Evolutionary conservation across 1,140 invertebrate genomes (phyloP), one percentile per base, ranked within the genome.

Genomic region (Brachionus angularis): DNA sequence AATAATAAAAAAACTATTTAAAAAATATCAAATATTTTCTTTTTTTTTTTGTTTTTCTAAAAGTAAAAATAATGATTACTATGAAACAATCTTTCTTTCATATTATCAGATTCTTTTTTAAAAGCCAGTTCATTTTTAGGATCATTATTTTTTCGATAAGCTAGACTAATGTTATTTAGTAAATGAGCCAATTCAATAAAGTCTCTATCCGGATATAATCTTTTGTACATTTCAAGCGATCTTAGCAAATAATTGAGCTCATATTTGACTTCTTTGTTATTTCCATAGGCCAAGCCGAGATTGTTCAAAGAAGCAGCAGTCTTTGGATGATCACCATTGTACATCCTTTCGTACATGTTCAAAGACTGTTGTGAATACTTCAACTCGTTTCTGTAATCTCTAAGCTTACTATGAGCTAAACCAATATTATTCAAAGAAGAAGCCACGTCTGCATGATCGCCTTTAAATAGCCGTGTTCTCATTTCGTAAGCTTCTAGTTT

Each of bases 161-260:
- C 53, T n/a, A 16, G 1, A 39, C 53, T 58, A 16, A 58, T 39
- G 27, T 58, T 58, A 14, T 58, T 36, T 36, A 58, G 25, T 5
- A 58, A 27, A 33, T 23, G 23, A 58, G 23, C 39, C 33, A 58
- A 23, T 34, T 58, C 53, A 2, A 36, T 18, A 23, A 14, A 29
- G 39, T 58, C 53, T 4, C 53, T 34, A 58, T 58, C 53, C n/a
- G n/a, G n/a, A 58, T 58, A 58, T 34, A 58, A 58, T 39, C 53
- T 27, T 21, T 34, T 58, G 16, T 58, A 58, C 53, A 58, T 58
- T 12, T 58, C 53, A 39, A 58, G 36, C 12, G 53, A 58, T 14
- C 53, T 36, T 21, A 58, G 21, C 53, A 58, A 58, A 58, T 58
- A 58, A 18, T 39, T 21, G 10, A 58, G 25, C 23, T 58, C 36